Evolutionary conservation across 2,113 vertebrate species (phyloP).

Genomic region (Pseudorectes ferrugineus): DNA sequence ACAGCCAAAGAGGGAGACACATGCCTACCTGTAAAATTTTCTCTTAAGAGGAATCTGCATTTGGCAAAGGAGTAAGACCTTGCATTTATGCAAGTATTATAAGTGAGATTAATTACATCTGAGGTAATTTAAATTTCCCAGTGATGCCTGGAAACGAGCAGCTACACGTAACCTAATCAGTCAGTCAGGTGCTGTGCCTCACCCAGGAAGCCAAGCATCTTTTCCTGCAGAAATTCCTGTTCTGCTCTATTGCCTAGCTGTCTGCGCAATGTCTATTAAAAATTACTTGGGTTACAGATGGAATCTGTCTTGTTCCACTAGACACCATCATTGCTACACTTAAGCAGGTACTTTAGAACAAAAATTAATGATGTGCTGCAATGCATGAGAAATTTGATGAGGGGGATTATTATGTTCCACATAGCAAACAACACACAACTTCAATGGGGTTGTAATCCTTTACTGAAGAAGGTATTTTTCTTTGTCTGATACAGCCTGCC

Average conservation of each 20-base stretch:
- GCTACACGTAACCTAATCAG: neutral
- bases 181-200: neutral
- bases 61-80: neutral
- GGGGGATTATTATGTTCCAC: neutral
- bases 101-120: neutral
- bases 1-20: neutral
- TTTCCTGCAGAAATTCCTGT: neutral
- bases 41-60: neutral
- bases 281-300: neutral
- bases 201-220: neutral
- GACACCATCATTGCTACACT: neutral
- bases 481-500: conserved; percentile 68
- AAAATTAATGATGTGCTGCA: neutral
- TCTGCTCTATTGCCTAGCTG: neutral
- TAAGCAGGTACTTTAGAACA: neutral
- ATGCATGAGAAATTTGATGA: neutral
- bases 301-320: neutral
- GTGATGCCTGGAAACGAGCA: neutral
- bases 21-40: neutral
- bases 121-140: neutral
- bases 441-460: neutral
- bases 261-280: neutral
- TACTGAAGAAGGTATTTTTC: conserved; percentile 13
- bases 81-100: neutral
- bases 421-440: neutral